These are phyloP conservation scores for Venustoraphidia nigricollis DNA, from an alignment of 2,888 invertebrate genomes.

Conservation along the genomic window DNA sequence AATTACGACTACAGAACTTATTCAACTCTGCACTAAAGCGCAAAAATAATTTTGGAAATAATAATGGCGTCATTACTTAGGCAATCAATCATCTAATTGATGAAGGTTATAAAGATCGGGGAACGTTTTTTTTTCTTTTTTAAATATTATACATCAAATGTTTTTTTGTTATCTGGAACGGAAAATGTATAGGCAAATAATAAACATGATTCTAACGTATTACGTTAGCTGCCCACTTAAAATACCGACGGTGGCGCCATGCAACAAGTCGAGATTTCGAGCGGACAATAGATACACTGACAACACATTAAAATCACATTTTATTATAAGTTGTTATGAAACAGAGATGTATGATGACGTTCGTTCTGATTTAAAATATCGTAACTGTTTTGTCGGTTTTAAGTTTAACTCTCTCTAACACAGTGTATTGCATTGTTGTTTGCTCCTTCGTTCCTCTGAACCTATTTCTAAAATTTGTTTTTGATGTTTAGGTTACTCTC, in stretches of 20 bases:
- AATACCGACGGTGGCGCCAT: background rate
- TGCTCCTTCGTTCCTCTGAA: background rate
- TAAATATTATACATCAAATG: background rate
- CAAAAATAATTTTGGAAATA: too few species aligned
- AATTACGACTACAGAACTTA: too few species aligned
- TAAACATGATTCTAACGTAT: background rate
- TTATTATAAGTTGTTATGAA: background rate
- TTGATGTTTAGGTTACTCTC: background rate
- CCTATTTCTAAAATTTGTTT: too few species aligned
- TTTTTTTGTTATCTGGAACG: background rate
- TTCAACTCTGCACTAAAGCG: too few species aligned
- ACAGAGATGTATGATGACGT: background rate
- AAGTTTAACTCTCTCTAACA: background rate
- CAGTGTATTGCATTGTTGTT: background rate
- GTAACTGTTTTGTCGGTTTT: background rate
- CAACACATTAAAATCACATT: background rate
- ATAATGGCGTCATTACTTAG: too few species aligned
- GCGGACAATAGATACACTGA: background rate
- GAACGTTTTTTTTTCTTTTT: background rate
- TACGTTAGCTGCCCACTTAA: background rate
- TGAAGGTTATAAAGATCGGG: background rate
- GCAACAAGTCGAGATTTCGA: background rate
- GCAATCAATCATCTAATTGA: too few species aligned
- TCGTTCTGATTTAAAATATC: background rate
- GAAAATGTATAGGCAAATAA: background rate